Base-by-base conservation (phyloP, 2,797 vertebrate species). In the Cuculus canorus region DNA sequence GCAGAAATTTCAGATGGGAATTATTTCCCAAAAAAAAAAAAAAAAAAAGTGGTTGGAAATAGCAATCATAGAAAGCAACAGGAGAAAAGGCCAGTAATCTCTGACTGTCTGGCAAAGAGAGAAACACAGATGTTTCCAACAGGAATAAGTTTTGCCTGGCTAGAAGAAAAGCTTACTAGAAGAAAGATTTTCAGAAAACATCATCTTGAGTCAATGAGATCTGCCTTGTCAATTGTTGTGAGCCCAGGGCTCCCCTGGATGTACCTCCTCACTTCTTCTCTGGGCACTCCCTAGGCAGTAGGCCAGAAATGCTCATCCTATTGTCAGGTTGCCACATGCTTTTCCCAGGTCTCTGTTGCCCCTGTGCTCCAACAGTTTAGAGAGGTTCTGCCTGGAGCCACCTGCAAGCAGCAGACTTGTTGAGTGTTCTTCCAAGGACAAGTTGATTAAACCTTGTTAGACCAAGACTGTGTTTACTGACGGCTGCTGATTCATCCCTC, bases 61-160 rank as follows among this genome's bases (percentile, higher is more conserved):
- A 30, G 7, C n/a, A 60, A 17, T 85, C 37, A 13, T 1, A 60
- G 60, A 75, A 75, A 92, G 14, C 43, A 50, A 57, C 10, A 23
- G 35, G n/a, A 79, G 63, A 43, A 82, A 69, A 88, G 23, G 37
- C 8, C 41, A 71, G 43, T 37, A 28, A 17, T 75, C 50, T 91
- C 60, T 32, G 27, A 52, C 64, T 75, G 3, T 33, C 24, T 39
- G 41, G 52, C 27, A 75, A 61, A 83, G 16, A 11, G 17, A 83
- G 41, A 54, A 39, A 66, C 0, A 0, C 1, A 17, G 27, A 57
- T 71, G n/a, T 79, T 50, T 92, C 35, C 48, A 65, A 47, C 0
- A 5, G 47, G 47, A 88, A 47, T 50, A 91, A 81, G 12, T 13
- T 68, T 45, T 54, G 61, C 43, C 57, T 72, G 73, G n/a, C 63